These are phyloP conservation scores for Apteryx mantelli DNA, from an alignment of 2,113 vertebrate genomes.

Conservation along the genomic window DNA sequence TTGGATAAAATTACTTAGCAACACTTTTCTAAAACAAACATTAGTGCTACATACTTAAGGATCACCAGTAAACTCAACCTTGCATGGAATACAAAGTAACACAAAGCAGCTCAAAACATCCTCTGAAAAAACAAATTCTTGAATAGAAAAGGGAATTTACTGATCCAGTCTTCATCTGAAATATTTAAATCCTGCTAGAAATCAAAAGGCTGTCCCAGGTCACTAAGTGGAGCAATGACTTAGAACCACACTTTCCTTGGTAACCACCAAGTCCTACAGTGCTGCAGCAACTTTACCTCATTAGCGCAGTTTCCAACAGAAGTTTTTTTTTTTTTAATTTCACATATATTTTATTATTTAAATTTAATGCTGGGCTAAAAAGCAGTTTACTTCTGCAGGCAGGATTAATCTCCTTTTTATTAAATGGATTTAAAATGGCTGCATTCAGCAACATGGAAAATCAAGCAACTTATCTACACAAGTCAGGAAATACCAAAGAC, in stretches of 20 bases:
- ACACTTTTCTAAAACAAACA: background rate
- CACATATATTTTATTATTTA: background rate
- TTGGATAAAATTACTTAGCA: background rate
- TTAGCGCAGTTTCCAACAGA: background rate
- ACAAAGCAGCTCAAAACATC: background rate
- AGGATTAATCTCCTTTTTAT: background rate
- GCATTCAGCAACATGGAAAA: background rate
- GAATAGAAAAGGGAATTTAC: background rate
- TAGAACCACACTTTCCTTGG: background rate
- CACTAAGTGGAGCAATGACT: background rate
- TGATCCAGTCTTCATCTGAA: background rate
- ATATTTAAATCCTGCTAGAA: background rate
- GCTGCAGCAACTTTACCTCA: background rate
- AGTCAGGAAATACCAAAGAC: background rate
- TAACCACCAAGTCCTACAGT: fast-evolving
- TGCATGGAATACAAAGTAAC: background rate
- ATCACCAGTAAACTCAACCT: background rate
- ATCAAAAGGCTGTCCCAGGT: background rate
- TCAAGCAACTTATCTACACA: background rate
- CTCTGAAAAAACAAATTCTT: background rate
- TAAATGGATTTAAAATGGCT: background rate
- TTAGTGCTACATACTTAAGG: background rate
- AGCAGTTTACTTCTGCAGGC: background rate
- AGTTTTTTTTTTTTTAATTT: background rate
- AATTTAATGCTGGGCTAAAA: background rate